Conservation (phyloP, 2,888 invertebrate genomes). For the Trypoxylon attenuatum region DNA sequence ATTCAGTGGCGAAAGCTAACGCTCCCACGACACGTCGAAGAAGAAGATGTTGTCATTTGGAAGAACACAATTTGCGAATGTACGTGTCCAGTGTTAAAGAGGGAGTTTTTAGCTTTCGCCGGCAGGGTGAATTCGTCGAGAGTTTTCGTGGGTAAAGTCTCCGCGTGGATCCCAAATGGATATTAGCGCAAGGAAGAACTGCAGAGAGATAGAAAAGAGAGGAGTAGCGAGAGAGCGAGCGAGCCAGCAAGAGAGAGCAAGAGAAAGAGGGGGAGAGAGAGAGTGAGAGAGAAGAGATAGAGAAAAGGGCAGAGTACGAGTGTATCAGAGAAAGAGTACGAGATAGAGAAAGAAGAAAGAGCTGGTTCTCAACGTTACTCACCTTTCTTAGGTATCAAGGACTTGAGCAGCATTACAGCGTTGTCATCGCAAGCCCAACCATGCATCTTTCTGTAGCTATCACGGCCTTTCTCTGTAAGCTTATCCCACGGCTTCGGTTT, state of each 20-base stretch:
- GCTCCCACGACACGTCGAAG: not conserved
- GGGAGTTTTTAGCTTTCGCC: slow-evolving; percentile 37
- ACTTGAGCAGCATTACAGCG: slow-evolving; percentile 97
- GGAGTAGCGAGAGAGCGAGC: not conserved
- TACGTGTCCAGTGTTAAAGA: no score
- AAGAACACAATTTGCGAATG: no score
- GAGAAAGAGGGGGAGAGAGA: not conserved
- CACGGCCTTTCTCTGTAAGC: slow-evolving; percentile 98
- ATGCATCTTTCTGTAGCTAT: slow-evolving; percentile 99
- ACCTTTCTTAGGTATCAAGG: slow-evolving; percentile 99
- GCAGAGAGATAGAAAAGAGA: slow-evolving; percentile 29
- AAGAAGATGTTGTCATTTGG: no score
- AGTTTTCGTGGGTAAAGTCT: slow-evolving; percentile 27
- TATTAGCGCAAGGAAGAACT: slow-evolving; percentile 4
- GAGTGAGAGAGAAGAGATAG: slow-evolving; percentile 19
- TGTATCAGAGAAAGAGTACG: slow-evolving; percentile 25
- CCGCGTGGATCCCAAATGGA: slow-evolving; percentile 11
- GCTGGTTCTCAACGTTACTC: no score
- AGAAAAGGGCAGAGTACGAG: slow-evolving; percentile 10
- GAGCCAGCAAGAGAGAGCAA: slow-evolving; percentile 31
- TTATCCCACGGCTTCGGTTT: slow-evolving; percentile 99
- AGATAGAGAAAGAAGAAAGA: no score
- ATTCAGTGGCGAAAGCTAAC: slow-evolving; percentile 33
- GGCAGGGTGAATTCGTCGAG: slow-evolving; percentile 18
- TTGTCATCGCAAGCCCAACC: slow-evolving; percentile 99